These are phyloP conservation scores for Zoanthus gigantus DNA, from an alignment of 92 coral and sea anemone species.

Conservation along the genomic window DNA sequence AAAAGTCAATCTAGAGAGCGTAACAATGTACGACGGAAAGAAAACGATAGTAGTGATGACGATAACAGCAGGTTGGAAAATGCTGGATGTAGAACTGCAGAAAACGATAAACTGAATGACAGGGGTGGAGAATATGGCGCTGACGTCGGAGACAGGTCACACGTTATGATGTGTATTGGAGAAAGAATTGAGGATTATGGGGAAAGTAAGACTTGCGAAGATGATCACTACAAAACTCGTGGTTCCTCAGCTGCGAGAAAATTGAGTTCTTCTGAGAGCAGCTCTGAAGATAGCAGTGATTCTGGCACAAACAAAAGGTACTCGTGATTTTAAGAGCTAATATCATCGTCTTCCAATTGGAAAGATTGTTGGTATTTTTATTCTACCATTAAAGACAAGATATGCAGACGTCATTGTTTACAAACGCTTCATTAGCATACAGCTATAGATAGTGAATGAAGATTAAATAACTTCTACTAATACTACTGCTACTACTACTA, in stretches of 20 bases:
- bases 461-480: too few relatives aligned
- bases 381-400: not conserved
- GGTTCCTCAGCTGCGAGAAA: not conserved
- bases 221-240: not conserved
- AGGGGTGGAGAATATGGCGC: not conserved
- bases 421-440: not conserved
- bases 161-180: not conserved
- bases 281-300: constrained; percentile 23
- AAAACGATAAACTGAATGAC: not conserved
- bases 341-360: not conserved
- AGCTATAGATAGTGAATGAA: too few relatives aligned
- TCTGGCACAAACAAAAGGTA: constrained; percentile 31
- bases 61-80: constrained; percentile 4
- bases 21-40: not conserved
- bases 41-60: not conserved
- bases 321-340: not conserved
- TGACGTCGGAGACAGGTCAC: not conserved
- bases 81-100: not conserved
- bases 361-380: not conserved
- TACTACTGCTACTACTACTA: not conserved
- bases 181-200: not conserved
- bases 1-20: not conserved
- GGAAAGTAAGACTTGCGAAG: not conserved
- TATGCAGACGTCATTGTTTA: not conserved
- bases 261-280: not conserved